A percentile compares a stretch with the other conserved stretches of the same genome.
phyloP scores from a whole-genome alignment of 2,797 vertebrate species.

The Macropus fuliginosus region DNA sequence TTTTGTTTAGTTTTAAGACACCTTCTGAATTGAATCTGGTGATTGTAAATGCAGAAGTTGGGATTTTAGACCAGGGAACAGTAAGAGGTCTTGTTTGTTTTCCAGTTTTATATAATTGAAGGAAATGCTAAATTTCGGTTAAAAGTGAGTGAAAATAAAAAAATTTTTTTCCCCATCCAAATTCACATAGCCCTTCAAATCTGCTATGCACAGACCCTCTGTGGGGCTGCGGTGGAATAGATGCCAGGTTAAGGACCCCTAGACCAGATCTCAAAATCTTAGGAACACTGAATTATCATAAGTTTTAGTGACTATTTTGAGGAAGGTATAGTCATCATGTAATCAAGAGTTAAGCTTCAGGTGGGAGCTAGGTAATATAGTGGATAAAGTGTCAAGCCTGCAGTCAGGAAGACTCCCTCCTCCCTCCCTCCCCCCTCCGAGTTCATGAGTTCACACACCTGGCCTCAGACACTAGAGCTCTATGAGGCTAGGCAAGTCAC shows the following conservation, averaged over 20 bases:
- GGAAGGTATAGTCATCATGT: not conserved
- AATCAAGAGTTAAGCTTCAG: not conserved
- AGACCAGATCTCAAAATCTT: not conserved
- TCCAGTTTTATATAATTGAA: not conserved
- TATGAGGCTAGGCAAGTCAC: too few species aligned
- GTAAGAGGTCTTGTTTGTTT: not conserved
- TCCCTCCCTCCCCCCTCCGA: too few species aligned
- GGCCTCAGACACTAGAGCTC: too few species aligned
- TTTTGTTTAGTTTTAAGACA: conserved; percentile 9
- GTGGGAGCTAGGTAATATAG: too few species aligned
- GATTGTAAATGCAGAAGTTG: not conserved
- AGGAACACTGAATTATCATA: not conserved
- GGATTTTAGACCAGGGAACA: not conserved
- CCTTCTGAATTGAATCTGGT: not conserved
- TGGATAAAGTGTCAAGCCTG: too few species aligned
- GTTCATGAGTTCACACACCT: too few species aligned
- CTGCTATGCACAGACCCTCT: too few species aligned
- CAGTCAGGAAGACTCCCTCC: too few species aligned
- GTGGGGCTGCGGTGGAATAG: not conserved
- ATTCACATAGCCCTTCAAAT: not conserved
- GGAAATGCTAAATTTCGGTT: not conserved
- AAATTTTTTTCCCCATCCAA: not conserved
- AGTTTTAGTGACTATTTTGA: not conserved
- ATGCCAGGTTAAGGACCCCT: not conserved
- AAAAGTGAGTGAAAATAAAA: not conserved